Conservation (phyloP, 2,797 vertebrate genomes). For the Manis pentadactyla region DNA sequence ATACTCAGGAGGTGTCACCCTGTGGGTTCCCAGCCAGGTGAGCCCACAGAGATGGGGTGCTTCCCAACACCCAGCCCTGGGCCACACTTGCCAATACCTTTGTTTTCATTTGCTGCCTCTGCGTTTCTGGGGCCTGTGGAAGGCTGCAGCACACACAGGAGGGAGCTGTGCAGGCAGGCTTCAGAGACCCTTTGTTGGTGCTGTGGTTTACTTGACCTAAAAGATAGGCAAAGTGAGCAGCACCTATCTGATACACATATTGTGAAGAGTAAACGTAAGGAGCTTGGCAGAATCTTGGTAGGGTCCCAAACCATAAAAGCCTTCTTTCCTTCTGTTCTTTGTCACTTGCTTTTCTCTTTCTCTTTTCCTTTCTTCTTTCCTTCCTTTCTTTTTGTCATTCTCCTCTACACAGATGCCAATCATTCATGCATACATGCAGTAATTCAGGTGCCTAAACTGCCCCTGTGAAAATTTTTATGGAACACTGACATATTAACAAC, state of each 20-base stretch:
- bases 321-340: neutral
- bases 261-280: neutral
- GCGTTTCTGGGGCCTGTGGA: neutral
- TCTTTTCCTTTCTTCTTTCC: neutral
- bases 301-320: neutral
- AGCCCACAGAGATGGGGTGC: neutral
- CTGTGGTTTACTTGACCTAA: neutral
- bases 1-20: neutral
- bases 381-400: neutral
- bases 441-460: neutral
- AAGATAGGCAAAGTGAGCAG: conserved; percentile 31
- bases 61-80: neutral
- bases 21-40: neutral
- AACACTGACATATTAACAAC: neutral
- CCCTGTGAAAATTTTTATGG: neutral
- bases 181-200: conserved; percentile 35
- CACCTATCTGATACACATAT: neutral
- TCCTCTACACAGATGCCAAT: neutral
- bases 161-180: neutral
- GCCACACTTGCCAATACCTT: neutral
- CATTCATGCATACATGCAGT: neutral
- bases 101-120: neutral
- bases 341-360: neutral
- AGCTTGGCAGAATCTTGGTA: neutral
- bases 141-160: neutral